Base-by-base conservation (phyloP, 2,113 vertebrate species). In the Saiga tatarica region DNA sequence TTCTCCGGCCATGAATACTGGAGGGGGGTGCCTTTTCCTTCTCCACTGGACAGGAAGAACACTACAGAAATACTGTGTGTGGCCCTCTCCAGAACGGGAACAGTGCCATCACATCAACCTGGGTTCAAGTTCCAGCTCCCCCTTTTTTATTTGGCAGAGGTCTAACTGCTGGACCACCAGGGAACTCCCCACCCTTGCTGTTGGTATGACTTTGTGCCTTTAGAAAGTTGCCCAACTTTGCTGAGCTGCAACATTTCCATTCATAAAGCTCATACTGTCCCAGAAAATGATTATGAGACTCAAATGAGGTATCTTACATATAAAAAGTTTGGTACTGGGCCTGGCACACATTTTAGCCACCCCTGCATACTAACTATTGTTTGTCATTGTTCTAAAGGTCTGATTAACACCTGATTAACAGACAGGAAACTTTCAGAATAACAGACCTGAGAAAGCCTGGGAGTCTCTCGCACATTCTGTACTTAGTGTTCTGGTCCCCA, bases 401-500 rank as follows among this genome's bases (percentile, higher is more conserved):
- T 57, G 71, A 59, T 53, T 67, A 28, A 33, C 13, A 39, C 5
- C 47, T 50, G 47, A 50, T 50, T 50, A 50, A 50, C 97, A 87
- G n/a, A 57, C 3, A 39, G 26, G 23, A 67, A 52, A 89, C 57
- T 74, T 93, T 64, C 47, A 45, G 79, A 57, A 53, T 33, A 57
- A 64, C 1, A 33, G 25, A 47, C 45, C 87, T 2, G n/a, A 82
- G 50, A 7, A 30, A n/a, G 13, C 25, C 39, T 2, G 10, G 28
- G 53, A 12, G 2, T 52, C 47, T 28, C 2, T 89, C 30, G 1
- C 28, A 8, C n/a, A 19, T 15, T 0, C 53, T 84, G 8, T 0
- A 16, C 36, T 59, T 78, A 17, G 1, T 10, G 16, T 6, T 47
- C 33, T 17, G 28, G 45, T 57, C 50, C 96, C 67, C 89, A 99